Percentiles rank a stretch among this genome's conserved stretches.
Conservation (phyloP, 1,140 invertebrate species). For the Hylyphantes graminicola region DNA sequence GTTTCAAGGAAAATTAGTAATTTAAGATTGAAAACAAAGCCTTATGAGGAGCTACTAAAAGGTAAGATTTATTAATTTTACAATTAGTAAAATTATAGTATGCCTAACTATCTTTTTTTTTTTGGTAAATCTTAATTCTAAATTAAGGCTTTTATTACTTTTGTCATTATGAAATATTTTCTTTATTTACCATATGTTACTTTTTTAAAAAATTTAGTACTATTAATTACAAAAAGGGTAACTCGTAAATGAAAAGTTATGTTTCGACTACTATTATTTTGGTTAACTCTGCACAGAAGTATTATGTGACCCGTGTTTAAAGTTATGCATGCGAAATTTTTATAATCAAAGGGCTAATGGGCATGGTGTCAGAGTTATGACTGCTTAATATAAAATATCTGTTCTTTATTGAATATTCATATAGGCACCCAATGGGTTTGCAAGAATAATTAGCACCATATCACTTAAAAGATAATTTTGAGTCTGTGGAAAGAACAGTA, state of each 20-base stretch:
- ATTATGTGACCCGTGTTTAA: too few relatives aligned
- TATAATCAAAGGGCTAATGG: too few relatives aligned
- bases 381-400: too few relatives aligned
- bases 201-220: not conserved
- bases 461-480: too few relatives aligned
- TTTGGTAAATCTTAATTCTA: not conserved
- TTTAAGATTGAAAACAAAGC: slow-evolving; percentile 7
- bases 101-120: not conserved
- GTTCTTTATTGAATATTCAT: too few relatives aligned
- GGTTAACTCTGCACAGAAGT: too few relatives aligned
- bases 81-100: not conserved
- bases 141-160: not conserved
- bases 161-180: not conserved
- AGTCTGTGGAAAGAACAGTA: too few relatives aligned
- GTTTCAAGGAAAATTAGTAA: slow-evolving; percentile 1
- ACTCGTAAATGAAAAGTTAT: not conserved
- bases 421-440: too few relatives aligned
- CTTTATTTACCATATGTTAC: not conserved
- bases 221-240: not conserved
- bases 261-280: too few relatives aligned
- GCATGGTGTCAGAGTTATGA: too few relatives aligned
- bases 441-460: too few relatives aligned
- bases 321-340: too few relatives aligned
- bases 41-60: slow-evolving; percentile 43
- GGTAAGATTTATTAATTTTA: slow-evolving; percentile 2